Evolutionary conservation across 2,888 invertebrate species (phyloP), one percentile per base, ranked within the genome.

Genomic region (Muscina levida): DNA sequence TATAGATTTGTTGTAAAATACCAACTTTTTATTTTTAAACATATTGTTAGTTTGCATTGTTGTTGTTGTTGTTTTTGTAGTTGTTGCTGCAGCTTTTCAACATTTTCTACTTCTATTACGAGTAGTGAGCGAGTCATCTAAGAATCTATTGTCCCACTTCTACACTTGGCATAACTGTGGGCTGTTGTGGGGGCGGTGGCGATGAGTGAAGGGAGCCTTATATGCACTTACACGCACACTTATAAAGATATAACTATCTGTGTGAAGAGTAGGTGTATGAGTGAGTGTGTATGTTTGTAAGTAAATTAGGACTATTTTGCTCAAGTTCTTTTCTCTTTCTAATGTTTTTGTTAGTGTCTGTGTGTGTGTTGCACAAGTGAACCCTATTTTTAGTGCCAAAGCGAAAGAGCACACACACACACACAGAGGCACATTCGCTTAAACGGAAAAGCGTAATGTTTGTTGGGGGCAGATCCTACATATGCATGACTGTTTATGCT

Each of bases 331-430:
- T 39, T 68, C 1, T 51, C 19, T 68, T 39, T 13, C 39, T n/a
- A 24, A 66, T 72, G 24, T 44, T 39, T 48, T 24, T 22, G 42
- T 17, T 26, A 66, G 31, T 53, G 26, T 19, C 37, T 31, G 59
- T 8, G n/a, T 42, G 31, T 37, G 24, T 59, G 39, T 59, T 72
- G 42, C 31, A 68, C 53, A 72, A 75, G 17, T 79, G 71, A 79
- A 75, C 72, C 79, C 75, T 72, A 79, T 79, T 79, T 79, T 75
- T 75, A 79, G 72, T 75, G 67, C 31, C 59, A 71, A 71, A 75
- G 62, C 53, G 46, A 75, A 68, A 48, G n/a, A 59, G 44, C 46
- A 72, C n/a, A 24, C n/a, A n/a, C n/a, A n/a, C n/a, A n/a, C n/a
- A n/a, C n/a, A n/a, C n/a, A n/a, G n/a, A n/a, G n/a, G n/a, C n/a